These are phyloP conservation scores for Trichonephila inaurata DNA, from an alignment of 1,140 invertebrate species.

Conservation along the genomic window DNA sequence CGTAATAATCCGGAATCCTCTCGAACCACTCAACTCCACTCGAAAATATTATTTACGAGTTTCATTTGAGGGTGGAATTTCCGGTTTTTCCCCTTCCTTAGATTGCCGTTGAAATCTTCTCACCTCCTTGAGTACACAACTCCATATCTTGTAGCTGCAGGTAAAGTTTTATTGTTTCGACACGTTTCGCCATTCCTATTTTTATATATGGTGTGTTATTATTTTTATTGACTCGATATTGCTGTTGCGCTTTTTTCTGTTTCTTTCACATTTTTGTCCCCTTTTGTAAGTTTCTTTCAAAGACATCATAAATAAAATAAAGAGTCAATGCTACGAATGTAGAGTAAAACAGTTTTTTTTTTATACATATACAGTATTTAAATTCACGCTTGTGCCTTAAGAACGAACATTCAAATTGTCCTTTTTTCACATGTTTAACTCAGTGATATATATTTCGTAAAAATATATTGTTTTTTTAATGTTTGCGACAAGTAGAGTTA, in stretches of 20 bases:
- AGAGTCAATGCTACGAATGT: too few relatives aligned
- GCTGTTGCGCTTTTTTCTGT: not conserved
- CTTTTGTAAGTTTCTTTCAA: not conserved
- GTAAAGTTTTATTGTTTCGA: constrained; percentile 44
- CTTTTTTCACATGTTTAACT: too few relatives aligned
- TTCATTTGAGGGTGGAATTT: constrained; percentile 65
- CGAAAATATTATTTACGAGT: constrained; percentile 64
- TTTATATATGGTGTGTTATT: not conserved
- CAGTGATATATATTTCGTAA: too few relatives aligned
- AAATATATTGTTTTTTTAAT: too few relatives aligned
- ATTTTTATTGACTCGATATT: constrained; percentile 14
- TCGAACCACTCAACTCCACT: not conserved
- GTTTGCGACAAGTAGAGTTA: too few relatives aligned
- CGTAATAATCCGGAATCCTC: constrained; percentile 67
- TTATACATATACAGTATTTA: too few relatives aligned
- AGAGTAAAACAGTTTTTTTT: too few relatives aligned
- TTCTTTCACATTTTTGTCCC: not conserved
- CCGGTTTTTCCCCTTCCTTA: constrained; percentile 23
- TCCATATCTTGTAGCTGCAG: constrained; percentile 51
- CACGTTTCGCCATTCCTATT: constrained; percentile 26
- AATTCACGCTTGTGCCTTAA: too few relatives aligned
- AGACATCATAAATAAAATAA: too few relatives aligned
- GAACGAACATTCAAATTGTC: too few relatives aligned
- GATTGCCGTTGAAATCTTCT: constrained; percentile 13
- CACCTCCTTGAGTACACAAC: constrained; percentile 29